Evolutionary conservation across 92 coral and sea anemone species (phyloP).

Genomic region (Meandrina meandrites): DNA sequence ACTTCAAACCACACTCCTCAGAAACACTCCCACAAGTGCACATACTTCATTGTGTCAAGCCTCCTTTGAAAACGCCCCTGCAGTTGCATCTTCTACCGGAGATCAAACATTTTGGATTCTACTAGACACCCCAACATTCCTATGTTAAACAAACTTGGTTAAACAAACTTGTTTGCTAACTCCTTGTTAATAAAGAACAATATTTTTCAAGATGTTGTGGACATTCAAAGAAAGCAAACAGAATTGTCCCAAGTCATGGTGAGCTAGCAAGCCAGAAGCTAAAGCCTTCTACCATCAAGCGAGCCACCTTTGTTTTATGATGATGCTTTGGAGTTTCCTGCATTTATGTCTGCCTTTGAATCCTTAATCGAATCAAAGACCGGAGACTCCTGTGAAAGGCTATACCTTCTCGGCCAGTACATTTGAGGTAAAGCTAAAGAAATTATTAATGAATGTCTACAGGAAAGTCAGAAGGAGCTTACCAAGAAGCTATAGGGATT

Average conservation of each 20-base stretch:
- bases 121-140: no score
- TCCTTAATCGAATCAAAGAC: background rate
- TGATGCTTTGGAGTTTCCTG: slow-evolving; percentile 42
- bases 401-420: slow-evolving; percentile 37
- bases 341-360: no score
- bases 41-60: no score
- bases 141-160: no score
- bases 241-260: no score
- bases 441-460: slow-evolving; percentile 56
- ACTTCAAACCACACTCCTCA: no score
- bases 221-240: no score
- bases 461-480: slow-evolving; percentile 45
- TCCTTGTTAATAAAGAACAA: background rate
- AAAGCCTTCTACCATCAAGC: slow-evolving; percentile 16
- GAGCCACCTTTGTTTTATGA: slow-evolving; percentile 57
- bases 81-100: no score
- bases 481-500: slow-evolving; percentile 48
- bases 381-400: slow-evolving; percentile 1
- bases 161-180: no score
- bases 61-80: no score
- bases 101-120: no score
- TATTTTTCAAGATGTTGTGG: slow-evolving; percentile 28
- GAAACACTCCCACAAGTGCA: no score
- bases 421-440: slow-evolving; percentile 56
- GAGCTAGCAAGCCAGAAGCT: slow-evolving; percentile 24